Conservation (phyloP, 2,888 invertebrate genomes). For the Leptothorax acervorum region DNA sequence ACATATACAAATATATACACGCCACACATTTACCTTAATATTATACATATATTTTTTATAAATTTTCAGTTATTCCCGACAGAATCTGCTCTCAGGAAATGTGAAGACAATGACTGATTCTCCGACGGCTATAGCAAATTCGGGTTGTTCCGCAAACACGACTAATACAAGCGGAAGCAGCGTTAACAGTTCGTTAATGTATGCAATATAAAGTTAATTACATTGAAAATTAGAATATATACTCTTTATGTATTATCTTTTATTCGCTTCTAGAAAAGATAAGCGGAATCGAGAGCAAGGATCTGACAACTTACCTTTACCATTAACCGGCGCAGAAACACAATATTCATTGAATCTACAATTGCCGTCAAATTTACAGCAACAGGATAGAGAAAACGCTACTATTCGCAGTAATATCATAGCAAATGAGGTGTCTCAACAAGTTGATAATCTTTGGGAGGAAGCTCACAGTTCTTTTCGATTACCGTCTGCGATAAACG, state of each 20-base stretch:
- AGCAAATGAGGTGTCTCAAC: constrained; percentile 77
- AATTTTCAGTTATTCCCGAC: constrained; percentile 93
- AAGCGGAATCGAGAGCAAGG: constrained; percentile 82
- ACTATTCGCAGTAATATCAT: constrained; percentile 77
- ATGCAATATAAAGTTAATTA: constrained; percentile 55
- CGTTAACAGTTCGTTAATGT: constrained; percentile 76
- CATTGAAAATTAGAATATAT: constrained; percentile 11
- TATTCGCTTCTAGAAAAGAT: constrained; percentile 76
- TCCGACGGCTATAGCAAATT: constrained; percentile 71
- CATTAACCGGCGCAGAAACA: constrained; percentile 75
- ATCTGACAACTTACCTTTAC: constrained; percentile 76
- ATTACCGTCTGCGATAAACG: constrained; percentile 68
- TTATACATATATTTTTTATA: constrained; percentile 2
- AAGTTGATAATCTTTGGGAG: constrained; percentile 81
- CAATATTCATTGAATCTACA: constrained; percentile 82
- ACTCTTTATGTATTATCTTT: constrained; percentile 7
- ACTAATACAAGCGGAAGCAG: constrained; percentile 65
- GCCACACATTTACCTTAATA: not conserved
- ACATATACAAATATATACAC: not conserved
- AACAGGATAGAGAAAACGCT: constrained; percentile 77
- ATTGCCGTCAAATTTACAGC: constrained; percentile 77
- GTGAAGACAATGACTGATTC: constrained; percentile 87
- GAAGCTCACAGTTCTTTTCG: constrained; percentile 77
- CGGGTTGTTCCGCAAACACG: constrained; percentile 73
- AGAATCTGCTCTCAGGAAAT: constrained; percentile 93